These are phyloP conservation scores for Nannospalax galili DNA, from an alignment of 2,113 vertebrate species.

Conservation along the genomic window DNA sequence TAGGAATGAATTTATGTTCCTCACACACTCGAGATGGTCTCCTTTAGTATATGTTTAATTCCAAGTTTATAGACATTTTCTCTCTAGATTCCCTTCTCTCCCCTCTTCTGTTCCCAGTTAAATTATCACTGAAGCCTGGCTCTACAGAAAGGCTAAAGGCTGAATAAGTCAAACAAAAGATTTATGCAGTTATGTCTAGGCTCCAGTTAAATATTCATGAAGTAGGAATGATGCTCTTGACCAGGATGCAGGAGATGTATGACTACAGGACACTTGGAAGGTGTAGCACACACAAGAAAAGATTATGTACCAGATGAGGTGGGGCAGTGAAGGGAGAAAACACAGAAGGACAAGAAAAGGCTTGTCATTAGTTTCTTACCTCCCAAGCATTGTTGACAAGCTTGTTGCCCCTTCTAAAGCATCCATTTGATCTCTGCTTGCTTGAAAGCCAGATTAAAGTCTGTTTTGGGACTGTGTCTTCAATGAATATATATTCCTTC, in stretches of 20 bases:
- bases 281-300: background rate
- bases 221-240: no score
- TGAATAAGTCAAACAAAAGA: background rate
- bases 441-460: conserved; percentile 85
- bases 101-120: background rate
- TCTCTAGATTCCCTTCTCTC: background rate
- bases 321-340: background rate
- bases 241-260: no score
- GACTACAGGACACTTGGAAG: background rate
- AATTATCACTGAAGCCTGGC: background rate
- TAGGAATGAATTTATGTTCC: background rate
- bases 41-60: background rate
- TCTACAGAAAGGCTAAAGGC: background rate
- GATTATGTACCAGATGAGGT: background rate
- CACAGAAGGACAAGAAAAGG: background rate
- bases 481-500: conserved; percentile 82
- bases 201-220: background rate
- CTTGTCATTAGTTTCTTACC: conserved; percentile 77
- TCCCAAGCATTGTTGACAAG: conserved; percentile 84
- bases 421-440: conserved; percentile 83
- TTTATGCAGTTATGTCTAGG: background rate
- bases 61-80: background rate
- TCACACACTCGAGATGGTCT: fast-evolving
- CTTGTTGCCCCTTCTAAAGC: conserved; percentile 85
- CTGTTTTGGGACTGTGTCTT: conserved; percentile 79